phyloP scores from a whole-genome alignment of 2,797 vertebrate genomes.

The Percopsis omiscomaycus region DNA sequence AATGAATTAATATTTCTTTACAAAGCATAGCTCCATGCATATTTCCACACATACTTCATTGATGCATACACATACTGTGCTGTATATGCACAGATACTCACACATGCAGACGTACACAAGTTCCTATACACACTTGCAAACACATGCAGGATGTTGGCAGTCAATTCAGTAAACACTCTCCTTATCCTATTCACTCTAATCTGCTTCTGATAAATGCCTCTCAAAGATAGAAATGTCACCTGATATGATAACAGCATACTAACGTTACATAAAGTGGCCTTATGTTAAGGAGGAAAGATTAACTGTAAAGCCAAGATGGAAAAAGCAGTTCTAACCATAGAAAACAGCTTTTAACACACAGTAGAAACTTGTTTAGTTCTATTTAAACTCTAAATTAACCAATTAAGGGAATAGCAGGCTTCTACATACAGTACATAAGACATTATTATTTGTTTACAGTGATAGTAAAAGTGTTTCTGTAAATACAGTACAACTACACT shows the following conservation, averaged over 20 bases:
- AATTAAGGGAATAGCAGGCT: slow-evolving; percentile 15
- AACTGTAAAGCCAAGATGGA: slow-evolving; percentile 60
- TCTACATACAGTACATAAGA: background rate
- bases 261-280: slow-evolving; percentile 75
- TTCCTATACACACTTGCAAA: slow-evolving; percentile 34
- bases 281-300: slow-evolving; percentile 74
- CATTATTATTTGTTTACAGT: background rate
- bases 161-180: slow-evolving; percentile 79
- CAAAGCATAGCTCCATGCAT: slow-evolving; percentile 45
- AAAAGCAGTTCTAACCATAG: slow-evolving; percentile 44
- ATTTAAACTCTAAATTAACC: slow-evolving; percentile 26
- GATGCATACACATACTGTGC: slow-evolving; percentile 14
- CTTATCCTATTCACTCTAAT: slow-evolving; percentile 78
- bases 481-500: background rate
- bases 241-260: slow-evolving; percentile 77
- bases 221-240: slow-evolving; percentile 81
- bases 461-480: background rate
- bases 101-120: slow-evolving; percentile 55
- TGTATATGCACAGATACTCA: slow-evolving; percentile 56
- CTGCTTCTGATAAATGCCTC: slow-evolving; percentile 80
- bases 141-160: slow-evolving; percentile 71
- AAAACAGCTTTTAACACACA: slow-evolving; percentile 41
- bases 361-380: slow-evolving; percentile 27
- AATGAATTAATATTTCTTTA: slow-evolving; percentile 12
- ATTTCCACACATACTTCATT: slow-evolving; percentile 19